Evolutionary conservation across 2,888 invertebrate genomes (phyloP).

Genomic region (Hemistola chrysoprasaria): DNA sequence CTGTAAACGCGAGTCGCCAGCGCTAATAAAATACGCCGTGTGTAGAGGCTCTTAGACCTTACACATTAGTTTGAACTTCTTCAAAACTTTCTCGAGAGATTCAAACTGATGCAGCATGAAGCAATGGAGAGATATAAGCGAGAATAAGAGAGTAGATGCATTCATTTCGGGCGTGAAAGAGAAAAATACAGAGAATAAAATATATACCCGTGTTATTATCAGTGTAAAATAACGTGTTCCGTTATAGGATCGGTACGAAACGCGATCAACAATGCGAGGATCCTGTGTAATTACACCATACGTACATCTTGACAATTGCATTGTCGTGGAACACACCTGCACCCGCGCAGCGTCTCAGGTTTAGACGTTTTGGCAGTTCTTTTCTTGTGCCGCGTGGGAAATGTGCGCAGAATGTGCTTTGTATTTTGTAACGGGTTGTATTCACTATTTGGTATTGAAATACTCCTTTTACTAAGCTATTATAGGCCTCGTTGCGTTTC

Average conservation of each 20-base stretch:
- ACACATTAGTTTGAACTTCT: too few species aligned
- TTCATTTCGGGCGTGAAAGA: too few species aligned
- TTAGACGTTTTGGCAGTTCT: constrained; percentile 50
- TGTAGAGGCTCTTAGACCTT: too few species aligned
- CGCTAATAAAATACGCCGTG: too few species aligned
- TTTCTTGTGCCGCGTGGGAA: constrained; percentile 62
- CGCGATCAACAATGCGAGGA: constrained; percentile 46
- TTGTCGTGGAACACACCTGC: constrained; percentile 58
- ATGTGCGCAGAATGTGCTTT: constrained; percentile 17
- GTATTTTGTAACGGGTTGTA: constrained; percentile 8
- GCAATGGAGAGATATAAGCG: too few species aligned
- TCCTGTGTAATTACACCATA: constrained; percentile 50
- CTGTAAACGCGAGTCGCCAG: too few species aligned
- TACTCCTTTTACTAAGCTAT: too few species aligned
- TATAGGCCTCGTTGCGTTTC: too few species aligned
- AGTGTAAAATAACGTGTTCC: constrained; percentile 41
- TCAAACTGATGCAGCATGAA: not conserved
- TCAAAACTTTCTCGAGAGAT: too few species aligned
- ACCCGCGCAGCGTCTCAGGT: constrained; percentile 57
- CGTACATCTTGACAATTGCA: constrained; percentile 29
- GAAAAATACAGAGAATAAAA: too few species aligned
- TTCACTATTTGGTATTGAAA: not conserved
- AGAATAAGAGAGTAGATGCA: too few species aligned
- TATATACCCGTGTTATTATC: constrained; percentile 27
- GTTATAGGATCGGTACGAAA: constrained; percentile 40